Base-by-base conservation (phyloP, 1,140 invertebrate species). In the Medauroidea extradentata region DNA sequence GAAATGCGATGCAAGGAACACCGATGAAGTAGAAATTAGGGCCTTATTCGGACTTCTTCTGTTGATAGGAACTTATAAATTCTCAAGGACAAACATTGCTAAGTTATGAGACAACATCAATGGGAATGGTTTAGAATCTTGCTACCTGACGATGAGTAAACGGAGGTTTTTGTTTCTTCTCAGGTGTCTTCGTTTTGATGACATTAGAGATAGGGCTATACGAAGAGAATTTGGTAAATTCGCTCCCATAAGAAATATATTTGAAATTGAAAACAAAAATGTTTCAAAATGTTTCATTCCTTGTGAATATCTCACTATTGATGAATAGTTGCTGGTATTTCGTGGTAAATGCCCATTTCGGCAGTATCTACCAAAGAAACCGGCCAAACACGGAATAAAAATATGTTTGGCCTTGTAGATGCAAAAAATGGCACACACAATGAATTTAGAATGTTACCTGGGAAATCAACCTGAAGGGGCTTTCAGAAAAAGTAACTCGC, bases 241-340 rank as follows among this genome's bases (percentile, higher is more conserved):
- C 8, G 64, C 65, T 53, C 62, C 63, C 56, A 67, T 75, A 27
- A 52, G 70, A 63, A 59, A 69, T 7, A 29, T 74, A 21, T 71
- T 68, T 56, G 68, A 75, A 8, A 38, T 57, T 5, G 66, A 71
- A 59, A 64, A 69, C 50, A 16, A 21, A 8, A 68, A 62, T 43
- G 70, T 64, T 11, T 27, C 54, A 27, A 57, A 70, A 56, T 65
- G 65, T 61, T 71, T 69, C 59, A 57, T 51, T 34, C 53, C 38
- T 14, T 49, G 68, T 56, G 65, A 71, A 58, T 69, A 62, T 59
- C 9, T 73, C 3, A 75, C 71, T 50, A 64, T 80, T 61, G 80
- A 81, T 70, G 79, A 48, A 18, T 1, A 82, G 67, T 72, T 74
- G 53, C 68, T 81, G 54, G 60, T 73, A 43, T 74, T 75, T 62